Percentiles rank a stretch among this genome's conserved stretches.
Evolutionary conservation across 23 tunicate genomes (phyloP).

Genomic region (Aplidium turbinatum): DNA sequence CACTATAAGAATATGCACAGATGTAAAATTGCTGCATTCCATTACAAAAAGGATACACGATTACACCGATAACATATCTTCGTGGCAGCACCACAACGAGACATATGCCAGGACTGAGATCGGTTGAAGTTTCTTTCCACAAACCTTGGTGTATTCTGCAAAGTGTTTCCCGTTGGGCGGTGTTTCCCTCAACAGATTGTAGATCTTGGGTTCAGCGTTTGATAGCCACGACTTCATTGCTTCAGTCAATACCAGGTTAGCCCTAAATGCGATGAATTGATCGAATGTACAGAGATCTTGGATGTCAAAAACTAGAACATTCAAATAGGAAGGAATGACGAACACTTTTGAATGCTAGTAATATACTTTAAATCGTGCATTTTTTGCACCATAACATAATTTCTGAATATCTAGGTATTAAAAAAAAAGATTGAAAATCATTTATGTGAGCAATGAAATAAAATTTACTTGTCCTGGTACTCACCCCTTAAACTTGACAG

Average conservation of each 20-base stretch:
- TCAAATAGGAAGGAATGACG: no score
- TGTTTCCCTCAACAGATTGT: conserved; percentile 79
- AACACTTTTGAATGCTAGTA: no score
- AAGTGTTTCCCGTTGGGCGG: conserved; percentile 95
- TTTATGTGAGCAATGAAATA: neutral
- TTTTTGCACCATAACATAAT: neutral
- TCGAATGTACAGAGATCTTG: no score
- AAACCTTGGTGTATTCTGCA: conserved; percentile 68
- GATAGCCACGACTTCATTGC: conserved; percentile 76
- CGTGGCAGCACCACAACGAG: no score
- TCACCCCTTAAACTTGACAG: conserved; percentile 75
- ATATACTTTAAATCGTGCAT: no score
- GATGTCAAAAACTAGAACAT: no score
- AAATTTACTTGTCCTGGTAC: neutral
- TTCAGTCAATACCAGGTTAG: conserved; percentile 63
- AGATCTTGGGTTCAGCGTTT: conserved; percentile 62
- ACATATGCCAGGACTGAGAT: no score
- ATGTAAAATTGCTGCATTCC: no score
- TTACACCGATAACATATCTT: no score
- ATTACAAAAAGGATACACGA: no score
- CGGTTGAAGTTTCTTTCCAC: neutral
- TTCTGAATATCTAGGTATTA: neutral
- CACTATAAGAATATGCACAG: no score
- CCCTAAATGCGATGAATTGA: no score
- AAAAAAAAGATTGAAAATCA: neutral